Percentiles rank a stretch among this genome's conserved stretches.
phyloP scores from a whole-genome alignment of 2,797 vertebrate genomes.

The Lithobates sylvaticus region DNA sequence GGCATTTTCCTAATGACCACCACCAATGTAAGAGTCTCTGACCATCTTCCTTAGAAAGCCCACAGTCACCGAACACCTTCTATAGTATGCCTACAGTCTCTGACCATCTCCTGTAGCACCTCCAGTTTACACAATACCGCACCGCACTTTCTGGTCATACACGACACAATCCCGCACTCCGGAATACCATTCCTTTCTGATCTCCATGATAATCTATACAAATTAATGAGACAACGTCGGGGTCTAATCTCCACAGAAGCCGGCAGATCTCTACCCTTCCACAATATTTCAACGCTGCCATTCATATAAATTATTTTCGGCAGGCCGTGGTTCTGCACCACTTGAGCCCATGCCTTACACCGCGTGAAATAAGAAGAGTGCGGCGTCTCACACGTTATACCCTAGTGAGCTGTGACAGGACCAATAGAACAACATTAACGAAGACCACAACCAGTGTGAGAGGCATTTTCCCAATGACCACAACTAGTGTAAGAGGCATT shows the following conservation, averaged over 20 bases:
- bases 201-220: conserved; percentile 28
- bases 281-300: neutral
- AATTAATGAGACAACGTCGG: neutral
- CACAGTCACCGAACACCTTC: too few relatives aligned
- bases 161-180: neutral
- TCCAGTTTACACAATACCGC: too few relatives aligned
- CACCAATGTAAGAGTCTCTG: too few relatives aligned
- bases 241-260: neutral
- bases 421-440: conserved; percentile 35
- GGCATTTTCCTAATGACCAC: too few relatives aligned
- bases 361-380: conserved; percentile 12
- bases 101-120: too few relatives aligned
- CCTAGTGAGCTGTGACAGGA: conserved; percentile 49
- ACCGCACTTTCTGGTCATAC: too few relatives aligned
- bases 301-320: conserved; percentile 29
- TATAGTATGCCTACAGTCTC: too few relatives aligned
- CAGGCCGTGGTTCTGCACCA: conserved; percentile 46
- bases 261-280: neutral
- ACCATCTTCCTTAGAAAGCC: too few relatives aligned
- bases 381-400: conserved; percentile 34
- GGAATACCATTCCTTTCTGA: neutral
- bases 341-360: conserved; percentile 41
- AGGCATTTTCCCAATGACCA: too few relatives aligned
- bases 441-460: too few relatives aligned
- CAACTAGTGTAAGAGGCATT: too few relatives aligned